These are phyloP conservation scores for Ciona savignyi DNA, from an alignment of 23 tunicate species.

Conservation along the genomic window DNA sequence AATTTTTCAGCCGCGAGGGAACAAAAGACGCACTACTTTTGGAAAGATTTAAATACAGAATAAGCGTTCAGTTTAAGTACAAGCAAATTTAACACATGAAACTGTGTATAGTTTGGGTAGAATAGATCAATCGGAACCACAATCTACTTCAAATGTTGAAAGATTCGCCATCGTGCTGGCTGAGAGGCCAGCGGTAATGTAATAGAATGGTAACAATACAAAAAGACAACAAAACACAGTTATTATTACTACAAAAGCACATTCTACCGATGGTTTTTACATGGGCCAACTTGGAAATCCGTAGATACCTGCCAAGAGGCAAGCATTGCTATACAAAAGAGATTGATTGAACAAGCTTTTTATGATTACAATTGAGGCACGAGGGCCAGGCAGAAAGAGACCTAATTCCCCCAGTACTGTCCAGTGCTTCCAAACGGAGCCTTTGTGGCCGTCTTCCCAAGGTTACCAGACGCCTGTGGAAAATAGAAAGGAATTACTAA, in stretches of 20 bases:
- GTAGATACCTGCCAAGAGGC: background rate
- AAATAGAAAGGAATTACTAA: conserved; percentile 1
- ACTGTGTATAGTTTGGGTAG: background rate
- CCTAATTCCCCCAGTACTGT: conserved; percentile 72
- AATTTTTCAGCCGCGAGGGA: too few species aligned
- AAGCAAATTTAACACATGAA: background rate
- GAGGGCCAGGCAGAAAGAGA: background rate
- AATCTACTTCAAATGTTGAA: background rate
- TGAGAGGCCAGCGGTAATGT: background rate
- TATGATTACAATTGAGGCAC: background rate
- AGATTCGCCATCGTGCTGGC: background rate
- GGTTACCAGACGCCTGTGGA: conserved; percentile 24
- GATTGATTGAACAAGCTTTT: background rate
- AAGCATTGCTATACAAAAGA: background rate
- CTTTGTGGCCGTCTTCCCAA: conserved; percentile 63
- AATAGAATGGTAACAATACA: background rate
- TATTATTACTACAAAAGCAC: conserved; percentile 1
- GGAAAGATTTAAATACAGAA: background rate
- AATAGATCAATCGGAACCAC: background rate
- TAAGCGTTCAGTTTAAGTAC: background rate
- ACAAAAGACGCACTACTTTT: background rate
- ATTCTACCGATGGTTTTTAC: background rate
- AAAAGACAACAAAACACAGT: conserved; percentile 1
- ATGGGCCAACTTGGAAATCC: background rate
- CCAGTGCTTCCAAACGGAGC: conserved; percentile 53